phyloP scores from a whole-genome alignment of 2,797 vertebrate species.

The Pitangus sulphuratus region DNA sequence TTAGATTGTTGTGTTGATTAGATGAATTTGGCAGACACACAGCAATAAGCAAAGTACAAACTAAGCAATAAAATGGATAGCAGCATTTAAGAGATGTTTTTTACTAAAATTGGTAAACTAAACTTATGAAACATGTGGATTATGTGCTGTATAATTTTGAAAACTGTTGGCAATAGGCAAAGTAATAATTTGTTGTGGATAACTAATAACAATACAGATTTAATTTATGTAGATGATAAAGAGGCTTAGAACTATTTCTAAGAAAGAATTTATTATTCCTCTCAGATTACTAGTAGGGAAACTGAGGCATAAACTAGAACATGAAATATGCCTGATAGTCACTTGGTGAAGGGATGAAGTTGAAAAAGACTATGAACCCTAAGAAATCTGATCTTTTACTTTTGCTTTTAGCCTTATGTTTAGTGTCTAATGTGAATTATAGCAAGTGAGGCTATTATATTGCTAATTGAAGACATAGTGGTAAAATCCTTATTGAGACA shows the following conservation, averaged over 20 bases:
- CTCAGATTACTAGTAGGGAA: background rate
- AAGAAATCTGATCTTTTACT: background rate
- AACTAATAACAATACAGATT: background rate
- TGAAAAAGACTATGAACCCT: background rate
- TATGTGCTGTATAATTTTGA: constrained; percentile 2
- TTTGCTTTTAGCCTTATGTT: background rate
- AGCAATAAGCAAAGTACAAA: background rate
- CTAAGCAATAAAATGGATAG: constrained; percentile 34
- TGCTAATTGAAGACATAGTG: background rate
- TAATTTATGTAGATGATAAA: background rate
- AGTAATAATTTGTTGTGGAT: background rate
- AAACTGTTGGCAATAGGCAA: background rate
- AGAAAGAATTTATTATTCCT: background rate
- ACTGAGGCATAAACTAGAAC: background rate
- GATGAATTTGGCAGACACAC: background rate
- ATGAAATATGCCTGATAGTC: background rate
- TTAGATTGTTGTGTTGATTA: constrained; percentile 58
- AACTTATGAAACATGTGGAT: background rate
- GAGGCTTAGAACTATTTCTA: background rate
- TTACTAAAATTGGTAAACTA: constrained; percentile 51
- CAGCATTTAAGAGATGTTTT: constrained; percentile 43
- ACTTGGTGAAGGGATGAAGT: background rate
- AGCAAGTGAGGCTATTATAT: background rate
- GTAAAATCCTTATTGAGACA: background rate
- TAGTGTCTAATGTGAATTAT: background rate